These are phyloP conservation scores for Eumerus sabulonum DNA, from an alignment of 2,888 invertebrate genomes.

Conservation along the genomic window DNA sequence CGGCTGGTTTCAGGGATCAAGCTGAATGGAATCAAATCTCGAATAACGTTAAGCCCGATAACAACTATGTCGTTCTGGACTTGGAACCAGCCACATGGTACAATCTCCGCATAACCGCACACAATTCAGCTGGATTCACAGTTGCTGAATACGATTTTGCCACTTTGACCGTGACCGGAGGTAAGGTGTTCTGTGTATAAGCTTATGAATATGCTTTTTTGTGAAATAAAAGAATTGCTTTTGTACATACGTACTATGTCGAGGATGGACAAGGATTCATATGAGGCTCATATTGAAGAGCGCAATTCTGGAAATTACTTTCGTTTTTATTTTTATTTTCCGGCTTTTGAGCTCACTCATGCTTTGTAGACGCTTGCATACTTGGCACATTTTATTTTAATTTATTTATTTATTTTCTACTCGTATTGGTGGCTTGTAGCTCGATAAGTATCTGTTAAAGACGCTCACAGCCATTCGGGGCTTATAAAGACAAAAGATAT, in stretches of 20 bases:
- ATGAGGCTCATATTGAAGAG: conserved; percentile 24
- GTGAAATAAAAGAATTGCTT: conserved; percentile 74
- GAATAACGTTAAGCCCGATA: conserved; percentile 94
- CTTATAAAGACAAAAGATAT: too few species aligned
- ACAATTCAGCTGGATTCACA: conserved; percentile 97
- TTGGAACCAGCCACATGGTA: conserved; percentile 97
- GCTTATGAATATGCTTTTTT: conserved; percentile 21
- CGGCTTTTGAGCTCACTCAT: too few species aligned
- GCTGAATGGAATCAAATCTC: conserved; percentile 96
- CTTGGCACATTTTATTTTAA: too few species aligned
- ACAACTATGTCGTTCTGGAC: conserved; percentile 94
- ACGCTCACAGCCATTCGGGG: too few species aligned
- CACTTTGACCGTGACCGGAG: conserved; percentile 95
- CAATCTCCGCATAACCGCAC: conserved; percentile 92
- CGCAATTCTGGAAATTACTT: neutral
- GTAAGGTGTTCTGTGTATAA: conserved; percentile 79
- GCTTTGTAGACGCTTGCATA: too few species aligned
- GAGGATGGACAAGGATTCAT: conserved; percentile 60
- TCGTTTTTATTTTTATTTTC: too few species aligned
- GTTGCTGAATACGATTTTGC: conserved; percentile 97
- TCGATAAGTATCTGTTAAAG: too few species aligned
- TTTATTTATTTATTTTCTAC: too few species aligned
- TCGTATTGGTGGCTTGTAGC: too few species aligned
- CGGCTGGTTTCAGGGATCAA: conserved; percentile 82
- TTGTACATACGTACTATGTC: conserved; percentile 76